Evolutionary conservation across 2,888 invertebrate species (phyloP).

Genomic region (Thelaira solivaga): DNA sequence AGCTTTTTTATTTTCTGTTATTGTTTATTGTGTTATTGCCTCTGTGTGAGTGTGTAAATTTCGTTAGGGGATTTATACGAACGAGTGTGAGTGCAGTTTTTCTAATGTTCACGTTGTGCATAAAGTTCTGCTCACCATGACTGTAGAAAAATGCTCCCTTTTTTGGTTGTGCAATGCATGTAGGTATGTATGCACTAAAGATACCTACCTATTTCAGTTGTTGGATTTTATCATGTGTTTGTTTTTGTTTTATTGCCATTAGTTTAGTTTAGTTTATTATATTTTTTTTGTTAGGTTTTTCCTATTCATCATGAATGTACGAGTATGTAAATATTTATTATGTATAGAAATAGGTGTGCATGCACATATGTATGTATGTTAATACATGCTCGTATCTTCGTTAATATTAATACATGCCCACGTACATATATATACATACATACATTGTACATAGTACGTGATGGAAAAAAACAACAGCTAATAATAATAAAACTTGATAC

Average conservation of each 20-base stretch:
- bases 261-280: too few species aligned
- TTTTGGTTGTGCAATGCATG: constrained; percentile 3
- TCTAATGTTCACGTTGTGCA: constrained; percentile 49
- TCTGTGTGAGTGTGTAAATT: not conserved
- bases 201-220: not conserved
- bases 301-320: constrained; percentile 46
- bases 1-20: constrained; percentile 53
- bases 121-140: constrained; percentile 46
- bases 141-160: constrained; percentile 43
- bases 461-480: constrained; percentile 30
- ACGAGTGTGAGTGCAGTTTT: constrained; percentile 26
- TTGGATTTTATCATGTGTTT: constrained; percentile 46
- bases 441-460: constrained; percentile 24
- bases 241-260: constrained; percentile 22
- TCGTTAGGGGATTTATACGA: not conserved
- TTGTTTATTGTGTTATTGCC: constrained; percentile 12
- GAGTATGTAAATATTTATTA: too few species aligned
- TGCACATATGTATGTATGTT: not conserved
- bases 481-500: constrained; percentile 13
- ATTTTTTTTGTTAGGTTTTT: constrained; percentile 55
- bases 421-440: not conserved
- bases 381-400: too few species aligned
- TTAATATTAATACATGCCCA: too few species aligned
- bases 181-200: not conserved
- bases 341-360: not conserved